Base-by-base conservation (phyloP, 2,888 invertebrate species). In the Ormyrus pomaceus region DNA sequence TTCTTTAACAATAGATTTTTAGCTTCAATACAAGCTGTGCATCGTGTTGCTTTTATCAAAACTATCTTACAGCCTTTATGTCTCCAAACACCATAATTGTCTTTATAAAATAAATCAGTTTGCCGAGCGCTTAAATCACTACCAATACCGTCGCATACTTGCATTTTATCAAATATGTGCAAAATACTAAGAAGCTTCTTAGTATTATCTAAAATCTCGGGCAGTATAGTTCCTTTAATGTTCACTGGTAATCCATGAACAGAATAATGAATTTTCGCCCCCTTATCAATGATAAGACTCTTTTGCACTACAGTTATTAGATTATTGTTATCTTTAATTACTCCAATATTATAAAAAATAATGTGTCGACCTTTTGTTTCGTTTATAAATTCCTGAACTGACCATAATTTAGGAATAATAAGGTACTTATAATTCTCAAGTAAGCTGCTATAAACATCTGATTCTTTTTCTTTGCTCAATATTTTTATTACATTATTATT, bases 141-240 rank as follows among this genome's bases (percentile, higher is more conserved):
- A n/a, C 81, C 79, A 51, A 82, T 34, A 5, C 81, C 81, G 9
- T 73, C 56, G 34, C 81, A 82, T 34, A 82, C 69, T 79, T 72
- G 79, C 79, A 82, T 82, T 73, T 82, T 82, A 66, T 82, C 79
- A 76, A 82, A 82, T 8, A 82, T 82, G 45, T 82, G 81, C 7
- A 82, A 64, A 53, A 82, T 82, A 9, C 81, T 82, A 5, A 82
- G 70, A 50, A 82, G 50, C 34, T 82, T 82, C 48, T 82, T 76
- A 8, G 76, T 82, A 62, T 59, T 79, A 51, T 82, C 81, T 7
- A 82, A 69, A 59, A 45, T 59, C 11, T 68, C 65, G 50, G 81
- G 81, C 0, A 82, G 73, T 61, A 82, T 79, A 5, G 81, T 79
- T 19, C 69, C 79, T 9, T 72, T 59, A 6, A 69, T 76, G 8